Evolutionary conservation across 1,140 invertebrate species (phyloP), one percentile per base, ranked within the genome.

Genomic region (Zaprionus gabonicus): DNA sequence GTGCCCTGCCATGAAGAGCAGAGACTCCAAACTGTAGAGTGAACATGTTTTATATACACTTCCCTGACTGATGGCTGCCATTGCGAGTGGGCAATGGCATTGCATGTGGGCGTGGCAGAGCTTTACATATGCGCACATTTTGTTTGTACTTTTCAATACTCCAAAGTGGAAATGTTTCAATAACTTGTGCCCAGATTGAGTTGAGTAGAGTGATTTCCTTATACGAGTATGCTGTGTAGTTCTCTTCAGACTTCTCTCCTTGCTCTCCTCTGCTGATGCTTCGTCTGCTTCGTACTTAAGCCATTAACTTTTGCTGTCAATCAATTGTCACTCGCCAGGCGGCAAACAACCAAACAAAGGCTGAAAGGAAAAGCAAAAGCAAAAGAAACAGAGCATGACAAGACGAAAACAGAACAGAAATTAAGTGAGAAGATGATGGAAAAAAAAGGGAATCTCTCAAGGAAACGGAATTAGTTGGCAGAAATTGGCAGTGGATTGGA

Each of bases 251-350:
- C 12, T 12, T 38, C 36, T 23, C 28, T n/a, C 15, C 6, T n/a
- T 15, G 5, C n/a, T n/a, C n/a, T n/a, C 6, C 27, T 63, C 41
- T n/a, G 34, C 10, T 60, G 44, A 38, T 66, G 27, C 70, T 63
- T 12, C 10, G 55, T 46, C 65, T 31, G 63, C 57, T 20, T 20
- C 20, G 64, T 55, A 71, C 63, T 73, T 87, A 88, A 83, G 77
- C 80, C 84, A 87, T 87, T 87, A 87, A 86, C 80, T 86, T 87
- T 83, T 83, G 56, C 83, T 80, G 83, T 87, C 84, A 88, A 88
- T 87, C 84, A 87, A 87, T 83, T 87, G 83, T 87, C 84, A 81
- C 73, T 78, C 64, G 64, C 57, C 53, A 38, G 53, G 25, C 55
- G 63, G 59, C 44, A 67, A 44, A 77, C n/a, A 17, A 80, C 62